These are phyloP conservation scores for Deilephila elpenor DNA, from an alignment of 2,888 invertebrate species.

Conservation along the genomic window DNA sequence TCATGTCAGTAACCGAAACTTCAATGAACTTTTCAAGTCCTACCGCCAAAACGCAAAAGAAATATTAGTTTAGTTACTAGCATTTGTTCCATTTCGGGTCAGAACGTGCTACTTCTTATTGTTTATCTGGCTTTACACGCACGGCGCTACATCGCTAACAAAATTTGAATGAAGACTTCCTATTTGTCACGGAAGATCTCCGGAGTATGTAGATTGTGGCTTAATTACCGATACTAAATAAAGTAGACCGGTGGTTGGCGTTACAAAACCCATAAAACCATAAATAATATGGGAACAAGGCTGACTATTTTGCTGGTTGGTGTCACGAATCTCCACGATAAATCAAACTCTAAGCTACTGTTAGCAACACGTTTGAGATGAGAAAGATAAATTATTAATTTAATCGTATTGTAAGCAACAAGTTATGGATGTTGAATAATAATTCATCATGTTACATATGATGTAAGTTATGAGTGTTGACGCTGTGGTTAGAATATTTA, in stretches of 20 bases:
- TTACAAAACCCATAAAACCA: conserved; percentile 27
- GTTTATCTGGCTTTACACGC: no score
- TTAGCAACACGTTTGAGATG: not conserved
- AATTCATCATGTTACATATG: not conserved
- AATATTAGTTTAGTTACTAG: no score
- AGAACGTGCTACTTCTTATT: no score
- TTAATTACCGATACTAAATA: conserved; percentile 13
- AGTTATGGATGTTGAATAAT: conserved; percentile 5
- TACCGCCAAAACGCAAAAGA: no score
- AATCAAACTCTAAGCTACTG: conserved; percentile 14
- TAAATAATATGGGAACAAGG: conserved; percentile 21
- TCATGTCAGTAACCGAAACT: no score
- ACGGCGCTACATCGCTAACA: no score
- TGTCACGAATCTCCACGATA: not conserved
- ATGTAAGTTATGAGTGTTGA: not conserved
- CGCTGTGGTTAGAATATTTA: not conserved
- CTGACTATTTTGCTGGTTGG: conserved; percentile 1
- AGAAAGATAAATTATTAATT: conserved; percentile 20
- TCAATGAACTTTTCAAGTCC: no score
- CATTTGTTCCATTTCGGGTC: no score
- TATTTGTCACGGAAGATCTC: not conserved
- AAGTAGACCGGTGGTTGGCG: conserved; percentile 23
- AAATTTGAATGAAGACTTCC: no score
- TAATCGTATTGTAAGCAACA: conserved; percentile 2
- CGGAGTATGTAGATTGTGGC: not conserved